Conservation (phyloP, 53 echinoderm and acorn worm genomes). For the Stichopus horrens region DNA sequence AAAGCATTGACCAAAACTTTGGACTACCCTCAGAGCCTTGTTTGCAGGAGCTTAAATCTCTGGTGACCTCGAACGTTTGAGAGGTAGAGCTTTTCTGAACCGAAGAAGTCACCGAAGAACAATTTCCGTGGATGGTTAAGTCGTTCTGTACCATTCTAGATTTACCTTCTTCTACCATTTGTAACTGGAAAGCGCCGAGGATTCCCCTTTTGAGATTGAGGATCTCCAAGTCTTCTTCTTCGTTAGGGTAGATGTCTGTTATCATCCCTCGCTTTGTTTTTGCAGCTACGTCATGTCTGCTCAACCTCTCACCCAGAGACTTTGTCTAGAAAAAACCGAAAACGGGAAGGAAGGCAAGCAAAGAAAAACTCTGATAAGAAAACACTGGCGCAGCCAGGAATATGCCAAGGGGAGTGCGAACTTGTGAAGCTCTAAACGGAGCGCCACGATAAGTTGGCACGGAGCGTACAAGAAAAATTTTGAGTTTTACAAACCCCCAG, state of each 20-base stretch:
- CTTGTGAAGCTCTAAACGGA: too few species aligned
- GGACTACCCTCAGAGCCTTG: background rate
- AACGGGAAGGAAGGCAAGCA: too few species aligned
- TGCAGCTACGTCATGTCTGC: constrained; percentile 49
- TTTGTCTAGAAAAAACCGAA: constrained; percentile 35
- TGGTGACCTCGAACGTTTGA: background rate
- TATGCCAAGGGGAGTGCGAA: too few species aligned
- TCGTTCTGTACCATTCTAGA: constrained; percentile 11
- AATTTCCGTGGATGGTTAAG: constrained; percentile 61
- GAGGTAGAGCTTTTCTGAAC: background rate
- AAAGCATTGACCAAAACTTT: background rate
- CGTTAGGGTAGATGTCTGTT: constrained; percentile 50
- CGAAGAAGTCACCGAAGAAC: constrained; percentile 36
- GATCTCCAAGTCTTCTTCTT: constrained; percentile 65
- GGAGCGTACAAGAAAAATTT: too few species aligned
- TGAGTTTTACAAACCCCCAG: too few species aligned
- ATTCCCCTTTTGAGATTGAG: constrained; percentile 76
- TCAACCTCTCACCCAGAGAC: constrained; percentile 53
- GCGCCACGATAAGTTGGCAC: too few species aligned
- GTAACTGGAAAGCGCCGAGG: constrained; percentile 56
- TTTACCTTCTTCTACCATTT: constrained; percentile 39
- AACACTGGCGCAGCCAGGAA: too few species aligned
- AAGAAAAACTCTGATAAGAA: too few species aligned
- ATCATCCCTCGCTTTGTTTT: constrained; percentile 60
- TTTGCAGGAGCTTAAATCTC: background rate